Conservation (phyloP, 2,797 vertebrate species). For the Buceros bicornis region DNA sequence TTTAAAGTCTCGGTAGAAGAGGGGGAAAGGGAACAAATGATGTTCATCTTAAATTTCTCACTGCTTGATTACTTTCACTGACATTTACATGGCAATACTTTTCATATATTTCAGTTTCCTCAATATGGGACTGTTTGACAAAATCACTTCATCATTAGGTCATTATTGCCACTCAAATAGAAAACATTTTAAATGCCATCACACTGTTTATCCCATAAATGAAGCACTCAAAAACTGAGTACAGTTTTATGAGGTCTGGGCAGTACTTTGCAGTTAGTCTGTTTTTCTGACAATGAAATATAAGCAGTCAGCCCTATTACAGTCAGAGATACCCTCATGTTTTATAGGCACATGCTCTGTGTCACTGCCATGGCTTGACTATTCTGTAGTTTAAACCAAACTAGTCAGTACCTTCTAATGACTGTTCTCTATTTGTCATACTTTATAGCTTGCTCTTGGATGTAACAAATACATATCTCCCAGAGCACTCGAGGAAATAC, state of each 20-base stretch:
- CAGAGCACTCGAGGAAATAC: background rate
- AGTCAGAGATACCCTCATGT: background rate
- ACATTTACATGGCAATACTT: conserved; percentile 15
- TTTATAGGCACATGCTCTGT: background rate
- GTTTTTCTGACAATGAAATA: background rate
- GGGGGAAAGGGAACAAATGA: background rate
- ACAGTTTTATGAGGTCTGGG: background rate
- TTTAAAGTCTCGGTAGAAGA: background rate
- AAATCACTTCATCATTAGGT: conserved; percentile 24
- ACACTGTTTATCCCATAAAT: background rate
- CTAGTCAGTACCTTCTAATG: background rate
- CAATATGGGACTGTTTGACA: background rate
- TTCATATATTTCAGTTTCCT: background rate
- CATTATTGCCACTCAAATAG: conserved; percentile 1
- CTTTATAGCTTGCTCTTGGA: background rate
- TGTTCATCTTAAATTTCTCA: background rate
- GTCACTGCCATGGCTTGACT: background rate
- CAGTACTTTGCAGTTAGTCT: background rate
- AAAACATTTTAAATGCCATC: conserved; percentile 33
- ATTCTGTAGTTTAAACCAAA: background rate
- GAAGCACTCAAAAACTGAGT: background rate
- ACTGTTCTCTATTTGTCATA: background rate
- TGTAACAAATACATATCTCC: background rate
- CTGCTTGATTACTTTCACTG: conserved; percentile 18
- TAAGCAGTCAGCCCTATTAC: background rate